Evolutionary conservation across 2,113 vertebrate genomes (phyloP).

Genomic region (Epinephelus fuscoguttatus): DNA sequence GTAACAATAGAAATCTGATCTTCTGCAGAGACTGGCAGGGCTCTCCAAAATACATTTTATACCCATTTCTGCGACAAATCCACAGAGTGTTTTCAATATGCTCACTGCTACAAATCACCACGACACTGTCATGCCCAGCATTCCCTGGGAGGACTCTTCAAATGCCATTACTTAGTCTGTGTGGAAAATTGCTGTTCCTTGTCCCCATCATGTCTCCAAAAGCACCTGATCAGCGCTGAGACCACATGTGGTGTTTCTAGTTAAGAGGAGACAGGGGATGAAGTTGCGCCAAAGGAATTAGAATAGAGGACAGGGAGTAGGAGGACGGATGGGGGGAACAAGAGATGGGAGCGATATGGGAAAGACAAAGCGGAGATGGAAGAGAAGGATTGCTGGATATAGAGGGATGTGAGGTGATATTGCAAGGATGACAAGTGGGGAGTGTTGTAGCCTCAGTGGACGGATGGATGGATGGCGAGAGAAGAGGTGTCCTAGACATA

Average conservation of each 20-base stretch:
- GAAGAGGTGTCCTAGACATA: constrained; percentile 35
- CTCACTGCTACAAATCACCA: constrained; percentile 44
- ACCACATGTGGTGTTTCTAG: constrained; percentile 42
- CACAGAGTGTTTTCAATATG: constrained; percentile 36
- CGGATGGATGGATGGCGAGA: constrained; percentile 21
- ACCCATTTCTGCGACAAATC: constrained; percentile 27
- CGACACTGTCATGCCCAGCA: constrained; percentile 49
- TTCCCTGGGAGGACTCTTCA: constrained; percentile 50
- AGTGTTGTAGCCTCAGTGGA: constrained; percentile 8
- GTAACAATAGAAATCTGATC: constrained; percentile 49
- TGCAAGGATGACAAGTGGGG: constrained; percentile 30
- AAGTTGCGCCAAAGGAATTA: constrained; percentile 45
- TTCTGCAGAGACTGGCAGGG: constrained; percentile 6
- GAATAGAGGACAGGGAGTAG: constrained; percentile 2
- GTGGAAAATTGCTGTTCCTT: constrained; percentile 58
- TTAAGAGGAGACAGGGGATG: constrained; percentile 41
- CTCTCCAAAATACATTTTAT: constrained; percentile 43
- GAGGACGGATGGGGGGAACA: neutral
- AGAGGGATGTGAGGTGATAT: constrained; percentile 16
- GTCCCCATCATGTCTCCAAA: constrained; percentile 45
- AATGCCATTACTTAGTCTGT: constrained; percentile 59
- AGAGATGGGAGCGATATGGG: constrained; percentile 1
- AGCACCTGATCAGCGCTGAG: constrained; percentile 23
- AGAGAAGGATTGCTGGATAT: neutral
- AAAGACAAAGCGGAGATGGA: constrained; percentile 23